These are phyloP conservation scores for Nerophis lumbriciformis DNA, from an alignment of 2,113 vertebrate genomes.

Conservation along the genomic window DNA sequence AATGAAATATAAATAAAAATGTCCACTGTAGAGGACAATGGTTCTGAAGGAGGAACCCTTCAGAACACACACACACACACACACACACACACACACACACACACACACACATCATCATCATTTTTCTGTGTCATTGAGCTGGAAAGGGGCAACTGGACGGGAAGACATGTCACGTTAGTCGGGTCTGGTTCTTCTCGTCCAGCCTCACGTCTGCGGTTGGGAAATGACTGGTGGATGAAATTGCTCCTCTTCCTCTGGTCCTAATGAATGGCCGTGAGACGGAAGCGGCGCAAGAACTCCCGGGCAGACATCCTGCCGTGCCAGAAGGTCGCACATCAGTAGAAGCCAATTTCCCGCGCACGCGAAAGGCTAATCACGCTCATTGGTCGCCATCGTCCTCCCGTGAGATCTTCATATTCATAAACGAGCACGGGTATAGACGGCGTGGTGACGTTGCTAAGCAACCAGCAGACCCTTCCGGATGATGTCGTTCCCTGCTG, in stretches of 20 bases:
- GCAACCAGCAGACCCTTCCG: neutral
- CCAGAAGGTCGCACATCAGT: constrained; percentile 22
- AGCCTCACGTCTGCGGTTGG: constrained; percentile 27
- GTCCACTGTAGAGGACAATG: no score
- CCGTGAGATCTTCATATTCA: constrained; percentile 17
- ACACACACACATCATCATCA: constrained; percentile 13
- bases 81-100: neutral
- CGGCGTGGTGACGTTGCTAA: neutral
- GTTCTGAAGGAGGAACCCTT: no score
- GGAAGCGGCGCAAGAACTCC: constrained; percentile 37
- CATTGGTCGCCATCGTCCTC: constrained; percentile 21
- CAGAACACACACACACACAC: neutral
- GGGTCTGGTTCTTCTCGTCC: constrained; percentile 4
- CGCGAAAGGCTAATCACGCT: constrained; percentile 23
- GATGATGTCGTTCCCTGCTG: neutral
- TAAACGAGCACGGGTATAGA: no score
- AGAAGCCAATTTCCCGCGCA: constrained; percentile 43
- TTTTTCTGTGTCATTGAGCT: neutral
- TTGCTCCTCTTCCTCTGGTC: constrained; percentile 37
- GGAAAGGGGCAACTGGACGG: no score
- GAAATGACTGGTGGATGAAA: constrained; percentile 56
- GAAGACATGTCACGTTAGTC: neutral
- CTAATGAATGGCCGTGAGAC: constrained; percentile 52
- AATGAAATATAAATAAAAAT: no score
- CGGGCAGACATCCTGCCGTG: constrained; percentile 52